Conservation (phyloP, 2,113 vertebrate species). For the Rhinoderma darwinii region DNA sequence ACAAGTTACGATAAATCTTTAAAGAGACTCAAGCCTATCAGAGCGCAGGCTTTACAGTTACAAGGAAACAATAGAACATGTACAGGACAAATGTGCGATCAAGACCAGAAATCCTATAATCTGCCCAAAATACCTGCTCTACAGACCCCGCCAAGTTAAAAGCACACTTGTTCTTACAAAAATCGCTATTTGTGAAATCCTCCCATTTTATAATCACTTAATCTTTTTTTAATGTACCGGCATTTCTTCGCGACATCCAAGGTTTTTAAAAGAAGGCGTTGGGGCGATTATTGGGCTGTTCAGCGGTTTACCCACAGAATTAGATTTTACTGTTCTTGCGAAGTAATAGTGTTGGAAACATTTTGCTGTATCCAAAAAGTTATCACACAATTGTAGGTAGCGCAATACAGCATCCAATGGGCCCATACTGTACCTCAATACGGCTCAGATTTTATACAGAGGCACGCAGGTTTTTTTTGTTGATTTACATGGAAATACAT, state of each 20-base stretch:
- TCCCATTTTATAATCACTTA: conserved; percentile 46
- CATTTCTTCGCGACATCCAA: conserved; percentile 29
- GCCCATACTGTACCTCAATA: too few species aligned
- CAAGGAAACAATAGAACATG: conserved; percentile 32
- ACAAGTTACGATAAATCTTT: conserved; percentile 54
- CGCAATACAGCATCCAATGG: too few species aligned
- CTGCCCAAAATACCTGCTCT: conserved; percentile 46
- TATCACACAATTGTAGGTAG: neutral
- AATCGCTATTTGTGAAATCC: conserved; percentile 14
- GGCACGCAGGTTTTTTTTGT: too few species aligned
- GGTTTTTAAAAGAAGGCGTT: conserved; percentile 30
- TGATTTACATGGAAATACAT: too few species aligned
- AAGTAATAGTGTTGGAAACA: neutral
- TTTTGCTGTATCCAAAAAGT: neutral
- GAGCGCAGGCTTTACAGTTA: conserved; percentile 13
- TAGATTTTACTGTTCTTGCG: neutral
- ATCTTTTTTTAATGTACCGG: conserved; percentile 50
- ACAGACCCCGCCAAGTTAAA: conserved; percentile 45
- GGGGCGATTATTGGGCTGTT: neutral
- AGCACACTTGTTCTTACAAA: conserved; percentile 46
- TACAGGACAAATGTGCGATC: conserved; percentile 52
- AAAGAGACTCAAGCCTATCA: conserved; percentile 16
- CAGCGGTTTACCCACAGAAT: neutral
- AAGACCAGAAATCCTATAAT: conserved; percentile 56
- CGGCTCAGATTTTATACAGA: too few species aligned